Conservation (phyloP, 2,113 vertebrate species). For the Mormyrus iriodes region DNA sequence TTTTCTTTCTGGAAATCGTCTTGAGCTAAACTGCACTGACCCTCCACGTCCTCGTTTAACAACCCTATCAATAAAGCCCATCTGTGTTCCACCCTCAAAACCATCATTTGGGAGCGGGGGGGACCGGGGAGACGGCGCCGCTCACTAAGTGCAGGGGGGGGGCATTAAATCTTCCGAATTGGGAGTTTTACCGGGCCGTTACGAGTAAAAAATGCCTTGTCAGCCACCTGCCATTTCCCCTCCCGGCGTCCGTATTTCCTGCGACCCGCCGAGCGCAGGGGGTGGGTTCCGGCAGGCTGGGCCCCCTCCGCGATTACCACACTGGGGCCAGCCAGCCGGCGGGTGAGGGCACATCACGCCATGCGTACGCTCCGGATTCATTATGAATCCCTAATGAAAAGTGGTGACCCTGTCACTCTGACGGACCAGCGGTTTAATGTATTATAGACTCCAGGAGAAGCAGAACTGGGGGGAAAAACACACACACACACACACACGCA, state of each 20-base stretch:
- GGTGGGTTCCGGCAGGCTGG: conserved; percentile 75
- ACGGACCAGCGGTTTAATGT: conserved; percentile 72
- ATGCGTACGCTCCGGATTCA: conserved; percentile 68
- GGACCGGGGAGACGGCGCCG: conserved; percentile 84
- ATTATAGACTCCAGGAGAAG: conserved; percentile 56
- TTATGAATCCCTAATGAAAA: conserved; percentile 76
- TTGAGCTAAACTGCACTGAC: conserved; percentile 67
- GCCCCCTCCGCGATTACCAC: conserved; percentile 81
- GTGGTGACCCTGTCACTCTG: conserved; percentile 76
- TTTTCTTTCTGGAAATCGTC: conserved; percentile 88
- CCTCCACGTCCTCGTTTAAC: conserved; percentile 85
- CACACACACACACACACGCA: conserved; percentile 46
- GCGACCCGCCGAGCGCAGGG: conserved; percentile 76
- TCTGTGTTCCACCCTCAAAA: conserved; percentile 97
- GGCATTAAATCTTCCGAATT: conserved; percentile 93
- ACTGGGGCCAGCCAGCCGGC: conserved; percentile 27
- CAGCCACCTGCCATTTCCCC: conserved; percentile 99
- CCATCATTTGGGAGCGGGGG: conserved; percentile 76
- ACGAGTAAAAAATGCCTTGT: conserved; percentile 99
- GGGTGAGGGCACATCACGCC: conserved; percentile 56
- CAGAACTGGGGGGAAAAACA: conserved; percentile 6
- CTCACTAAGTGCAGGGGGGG: conserved; percentile 91
- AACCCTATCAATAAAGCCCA: conserved; percentile 98
- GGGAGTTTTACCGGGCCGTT: conserved; percentile 99
- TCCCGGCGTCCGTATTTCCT: conserved; percentile 97